phyloP scores from a whole-genome alignment of 1,140 invertebrate genomes.

The Nymphalis io region DNA sequence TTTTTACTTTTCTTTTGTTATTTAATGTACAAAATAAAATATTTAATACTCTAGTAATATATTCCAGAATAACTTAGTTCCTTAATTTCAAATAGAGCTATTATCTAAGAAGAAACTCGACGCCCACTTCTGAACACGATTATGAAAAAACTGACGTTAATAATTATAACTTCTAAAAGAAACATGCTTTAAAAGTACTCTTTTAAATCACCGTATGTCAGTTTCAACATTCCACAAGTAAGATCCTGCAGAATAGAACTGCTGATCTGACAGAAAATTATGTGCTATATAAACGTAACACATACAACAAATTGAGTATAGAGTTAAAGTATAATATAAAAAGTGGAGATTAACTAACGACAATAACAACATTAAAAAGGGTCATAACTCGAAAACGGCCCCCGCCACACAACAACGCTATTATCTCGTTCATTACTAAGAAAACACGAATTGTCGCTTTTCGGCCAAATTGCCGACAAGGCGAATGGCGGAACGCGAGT shows the following conservation, averaged over 20 bases:
- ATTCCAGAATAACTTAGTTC: too few relatives aligned
- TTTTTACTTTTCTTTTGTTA: too few relatives aligned
- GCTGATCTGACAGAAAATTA: conserved; percentile 24
- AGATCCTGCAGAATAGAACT: background rate
- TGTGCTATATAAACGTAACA: conserved; percentile 13
- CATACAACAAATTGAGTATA: conserved; percentile 19
- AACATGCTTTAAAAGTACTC: too few relatives aligned
- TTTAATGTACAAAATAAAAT: too few relatives aligned
- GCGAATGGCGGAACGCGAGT: conserved; percentile 67
- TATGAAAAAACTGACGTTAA: too few relatives aligned
- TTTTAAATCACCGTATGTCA: too few relatives aligned
- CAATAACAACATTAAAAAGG: conserved; percentile 54
- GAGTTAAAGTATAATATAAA: conserved; percentile 15
- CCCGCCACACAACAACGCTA: conserved; percentile 52
- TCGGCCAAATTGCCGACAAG: conserved; percentile 67
- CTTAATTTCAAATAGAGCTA: too few relatives aligned
- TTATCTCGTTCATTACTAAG: conserved; percentile 70
- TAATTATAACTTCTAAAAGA: too few relatives aligned
- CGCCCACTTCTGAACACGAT: too few relatives aligned
- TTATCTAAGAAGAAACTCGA: too few relatives aligned
- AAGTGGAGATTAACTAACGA: conserved; percentile 16
- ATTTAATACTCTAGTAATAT: too few relatives aligned
- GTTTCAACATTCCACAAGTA: too few relatives aligned
- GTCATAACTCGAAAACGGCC: conserved; percentile 49
- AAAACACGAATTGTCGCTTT: conserved; percentile 59